These are phyloP conservation scores for Phymatocera aterrima DNA, from an alignment of 2,888 invertebrate species.

Conservation along the genomic window DNA sequence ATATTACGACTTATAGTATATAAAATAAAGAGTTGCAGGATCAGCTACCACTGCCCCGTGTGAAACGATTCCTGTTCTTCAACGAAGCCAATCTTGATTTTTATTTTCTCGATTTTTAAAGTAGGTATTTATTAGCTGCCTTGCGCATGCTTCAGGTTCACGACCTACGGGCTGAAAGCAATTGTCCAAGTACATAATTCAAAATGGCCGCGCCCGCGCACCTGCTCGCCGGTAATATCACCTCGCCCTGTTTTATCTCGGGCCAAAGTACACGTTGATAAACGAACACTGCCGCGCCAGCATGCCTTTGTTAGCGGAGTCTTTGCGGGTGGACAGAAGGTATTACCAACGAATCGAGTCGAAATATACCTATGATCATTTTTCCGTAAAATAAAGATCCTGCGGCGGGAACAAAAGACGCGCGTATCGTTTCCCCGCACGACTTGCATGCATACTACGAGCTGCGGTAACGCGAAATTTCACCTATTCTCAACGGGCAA, in stretches of 20 bases:
- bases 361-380: too few species aligned
- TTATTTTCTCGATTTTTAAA: background rate
- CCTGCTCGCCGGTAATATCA: background rate
- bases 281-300: background rate
- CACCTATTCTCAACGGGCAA: background rate
- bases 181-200: constrained; percentile 32
- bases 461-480: background rate
- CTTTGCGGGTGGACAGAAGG: background rate
- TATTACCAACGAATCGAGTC: background rate
- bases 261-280: background rate
- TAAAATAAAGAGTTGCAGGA: background rate
- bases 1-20: background rate
- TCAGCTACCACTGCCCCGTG: background rate
- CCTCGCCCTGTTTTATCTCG: background rate
- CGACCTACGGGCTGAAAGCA: background rate
- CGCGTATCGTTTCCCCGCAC: too few species aligned
- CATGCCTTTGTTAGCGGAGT: background rate
- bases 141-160: constrained; percentile 1
- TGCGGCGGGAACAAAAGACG: too few species aligned
- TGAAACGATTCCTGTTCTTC: constrained; percentile 3
- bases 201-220: background rate
- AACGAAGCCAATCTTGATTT: background rate
- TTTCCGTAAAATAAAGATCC: too few species aligned
- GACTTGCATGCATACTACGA: too few species aligned
- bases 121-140: constrained; percentile 18